Evolutionary conservation across 1,140 invertebrate genomes (phyloP).

Genomic region (Lasioglossum baleicum): DNA sequence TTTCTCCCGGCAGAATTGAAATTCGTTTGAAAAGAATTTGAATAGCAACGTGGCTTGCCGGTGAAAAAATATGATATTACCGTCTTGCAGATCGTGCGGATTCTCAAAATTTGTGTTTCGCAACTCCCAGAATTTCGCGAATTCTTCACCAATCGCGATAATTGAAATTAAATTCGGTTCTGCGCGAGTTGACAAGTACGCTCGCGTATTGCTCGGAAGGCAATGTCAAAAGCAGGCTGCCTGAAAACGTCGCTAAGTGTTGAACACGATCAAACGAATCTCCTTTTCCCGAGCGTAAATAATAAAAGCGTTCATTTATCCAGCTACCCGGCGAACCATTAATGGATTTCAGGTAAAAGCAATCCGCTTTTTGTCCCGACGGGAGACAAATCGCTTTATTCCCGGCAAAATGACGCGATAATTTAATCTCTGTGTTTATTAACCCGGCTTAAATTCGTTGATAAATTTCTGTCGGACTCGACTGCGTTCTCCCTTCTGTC

Average conservation of each 20-base stretch:
- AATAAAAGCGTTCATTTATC: slow-evolving; percentile 36
- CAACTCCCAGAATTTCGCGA: no score
- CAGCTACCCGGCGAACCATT: slow-evolving; percentile 5
- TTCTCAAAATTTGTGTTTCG: no score
- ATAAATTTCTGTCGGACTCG: not conserved
- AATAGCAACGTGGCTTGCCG: no score
- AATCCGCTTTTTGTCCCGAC: slow-evolving; percentile 1
- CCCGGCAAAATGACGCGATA: slow-evolving; percentile 10
- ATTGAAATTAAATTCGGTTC: not conserved
- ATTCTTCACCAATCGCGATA: not conserved
- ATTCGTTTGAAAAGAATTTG: no score
- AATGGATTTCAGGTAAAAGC: slow-evolving; percentile 36
- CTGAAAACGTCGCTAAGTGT: not conserved
- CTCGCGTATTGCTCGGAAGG: not conserved
- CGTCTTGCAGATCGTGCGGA: no score
- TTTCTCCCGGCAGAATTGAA: no score
- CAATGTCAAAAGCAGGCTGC: not conserved
- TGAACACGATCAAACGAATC: slow-evolving; percentile 7
- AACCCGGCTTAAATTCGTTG: not conserved
- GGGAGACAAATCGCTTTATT: slow-evolving; percentile 20
- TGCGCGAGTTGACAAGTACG: not conserved
- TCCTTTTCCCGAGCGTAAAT: slow-evolving; percentile 9
- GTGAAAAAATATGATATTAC: no score
- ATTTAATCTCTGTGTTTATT: slow-evolving; percentile 18
- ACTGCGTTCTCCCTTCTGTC: not conserved